Conservation (phyloP, 2,113 vertebrate species). For the Rhinopomastus cyanomelas region DNA sequence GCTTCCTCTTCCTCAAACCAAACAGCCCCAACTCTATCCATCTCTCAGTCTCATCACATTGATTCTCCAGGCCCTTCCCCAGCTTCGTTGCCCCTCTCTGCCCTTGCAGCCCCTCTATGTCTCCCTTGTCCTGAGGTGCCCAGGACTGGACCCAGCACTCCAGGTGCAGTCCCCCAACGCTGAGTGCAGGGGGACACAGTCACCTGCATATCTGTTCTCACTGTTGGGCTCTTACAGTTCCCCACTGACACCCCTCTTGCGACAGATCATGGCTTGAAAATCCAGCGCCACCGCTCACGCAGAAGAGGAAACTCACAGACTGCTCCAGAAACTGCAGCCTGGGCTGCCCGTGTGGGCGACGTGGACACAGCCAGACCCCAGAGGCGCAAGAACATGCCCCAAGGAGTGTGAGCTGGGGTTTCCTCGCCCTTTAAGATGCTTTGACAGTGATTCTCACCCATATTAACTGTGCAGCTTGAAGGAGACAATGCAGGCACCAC, state of each 20-base stretch:
- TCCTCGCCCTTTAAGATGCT: neutral
- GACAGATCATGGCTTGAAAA: neutral
- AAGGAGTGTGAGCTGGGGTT: neutral
- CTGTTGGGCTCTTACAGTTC: neutral
- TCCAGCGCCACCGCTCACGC: neutral
- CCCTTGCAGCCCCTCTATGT: too few species aligned
- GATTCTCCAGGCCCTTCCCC: too few species aligned
- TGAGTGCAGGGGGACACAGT: neutral
- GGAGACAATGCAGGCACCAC: neutral
- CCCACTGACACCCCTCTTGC: neutral
- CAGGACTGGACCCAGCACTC: neutral
- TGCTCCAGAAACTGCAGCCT: neutral
- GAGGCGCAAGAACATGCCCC: neutral
- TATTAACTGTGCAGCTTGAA: constrained; percentile 32
- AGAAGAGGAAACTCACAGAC: neutral
- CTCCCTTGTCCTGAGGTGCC: neutral
- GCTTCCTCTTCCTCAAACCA: too few species aligned
- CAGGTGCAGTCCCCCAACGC: too few species aligned
- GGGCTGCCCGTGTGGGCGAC: neutral
- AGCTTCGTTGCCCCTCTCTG: too few species aligned
- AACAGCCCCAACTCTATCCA: too few species aligned
- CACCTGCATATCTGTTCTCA: neutral
- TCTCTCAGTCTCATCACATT: too few species aligned
- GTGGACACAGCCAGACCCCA: neutral
- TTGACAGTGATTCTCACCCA: constrained; percentile 1